A percentile compares a stretch with the other conserved stretches of the same genome.
phyloP scores from a whole-genome alignment of 1,140 invertebrate species.

The Scylla paramamosain region DNA sequence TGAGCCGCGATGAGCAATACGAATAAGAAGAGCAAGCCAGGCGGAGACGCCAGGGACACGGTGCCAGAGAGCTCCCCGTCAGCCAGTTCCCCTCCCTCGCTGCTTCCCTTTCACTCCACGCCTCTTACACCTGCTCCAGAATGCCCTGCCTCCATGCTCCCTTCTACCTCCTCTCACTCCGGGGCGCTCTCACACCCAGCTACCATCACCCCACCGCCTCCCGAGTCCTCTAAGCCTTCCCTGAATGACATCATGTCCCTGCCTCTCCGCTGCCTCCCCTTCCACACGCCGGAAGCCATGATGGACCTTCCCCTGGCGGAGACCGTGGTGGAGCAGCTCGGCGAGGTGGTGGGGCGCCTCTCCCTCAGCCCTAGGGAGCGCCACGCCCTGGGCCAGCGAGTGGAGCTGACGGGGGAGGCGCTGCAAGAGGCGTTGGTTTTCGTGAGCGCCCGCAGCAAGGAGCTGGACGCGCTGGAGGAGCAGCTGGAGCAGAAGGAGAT shows the following conservation, averaged over 20 bases:
- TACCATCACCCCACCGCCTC: no score
- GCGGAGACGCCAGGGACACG: no score
- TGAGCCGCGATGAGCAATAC: no score
- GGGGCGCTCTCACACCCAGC: no score
- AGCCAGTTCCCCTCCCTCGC: no score
- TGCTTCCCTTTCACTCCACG: no score
- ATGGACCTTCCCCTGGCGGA: not conserved
- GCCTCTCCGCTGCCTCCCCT: not conserved
- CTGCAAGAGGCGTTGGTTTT: not conserved
- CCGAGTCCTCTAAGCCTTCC: no score
- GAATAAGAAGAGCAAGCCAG: no score
- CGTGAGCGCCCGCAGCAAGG: not conserved
- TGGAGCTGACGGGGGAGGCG: not conserved
- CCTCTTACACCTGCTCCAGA: not conserved
- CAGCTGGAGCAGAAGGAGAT: not conserved
- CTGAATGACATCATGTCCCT: not conserved
- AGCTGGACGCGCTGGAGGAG: not conserved
- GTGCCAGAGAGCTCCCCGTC: no score
- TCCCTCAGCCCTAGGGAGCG: not conserved
- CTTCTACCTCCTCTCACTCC: no score
- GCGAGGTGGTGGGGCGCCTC: not conserved
- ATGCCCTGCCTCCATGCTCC: no score
- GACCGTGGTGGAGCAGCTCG: not conserved
- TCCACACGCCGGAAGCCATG: not conserved
- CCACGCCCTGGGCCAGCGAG: not conserved